Conservation (phyloP, 2,888 invertebrate species). For the Eremobia ochroleuca region DNA sequence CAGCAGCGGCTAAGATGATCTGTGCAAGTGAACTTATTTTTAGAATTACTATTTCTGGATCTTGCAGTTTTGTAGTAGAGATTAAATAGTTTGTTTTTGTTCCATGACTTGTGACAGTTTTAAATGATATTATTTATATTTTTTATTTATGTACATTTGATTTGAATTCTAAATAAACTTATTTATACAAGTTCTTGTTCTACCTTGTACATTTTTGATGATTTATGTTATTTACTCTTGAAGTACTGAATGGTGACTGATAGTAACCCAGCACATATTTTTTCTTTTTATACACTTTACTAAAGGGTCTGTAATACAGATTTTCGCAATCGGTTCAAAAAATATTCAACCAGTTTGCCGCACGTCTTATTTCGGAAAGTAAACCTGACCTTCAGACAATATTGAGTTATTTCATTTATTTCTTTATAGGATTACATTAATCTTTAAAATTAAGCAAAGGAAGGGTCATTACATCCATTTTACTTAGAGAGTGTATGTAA, state of each 20-base stretch:
- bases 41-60: background rate
- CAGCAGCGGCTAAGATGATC: constrained; percentile 33
- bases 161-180: background rate
- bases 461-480: background rate
- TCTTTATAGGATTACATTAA: background rate
- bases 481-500: background rate
- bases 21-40: background rate
- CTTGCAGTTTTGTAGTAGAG: background rate
- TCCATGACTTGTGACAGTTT: background rate
- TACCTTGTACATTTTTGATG: constrained; percentile 45
- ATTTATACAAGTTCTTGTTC: background rate
- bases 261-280: background rate
- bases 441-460: background rate
- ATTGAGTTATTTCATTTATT: background rate
- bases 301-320: constrained; percentile 21
- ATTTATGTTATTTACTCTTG: constrained; percentile 11
- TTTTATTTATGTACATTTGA: background rate
- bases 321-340: constrained; percentile 32
- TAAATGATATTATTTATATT: background rate
- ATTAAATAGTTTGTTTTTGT: background rate
- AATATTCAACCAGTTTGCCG: constrained; percentile 26
- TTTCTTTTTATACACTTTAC: constrained; percentile 28
- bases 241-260: constrained; percentile 27
- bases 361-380: constrained; percentile 7
- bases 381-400: constrained; percentile 32